Percentiles rank a stretch among this genome's conserved stretches.
Evolutionary conservation across 2,113 vertebrate species (phyloP).

Genomic region (Alexandromys fortis): DNA sequence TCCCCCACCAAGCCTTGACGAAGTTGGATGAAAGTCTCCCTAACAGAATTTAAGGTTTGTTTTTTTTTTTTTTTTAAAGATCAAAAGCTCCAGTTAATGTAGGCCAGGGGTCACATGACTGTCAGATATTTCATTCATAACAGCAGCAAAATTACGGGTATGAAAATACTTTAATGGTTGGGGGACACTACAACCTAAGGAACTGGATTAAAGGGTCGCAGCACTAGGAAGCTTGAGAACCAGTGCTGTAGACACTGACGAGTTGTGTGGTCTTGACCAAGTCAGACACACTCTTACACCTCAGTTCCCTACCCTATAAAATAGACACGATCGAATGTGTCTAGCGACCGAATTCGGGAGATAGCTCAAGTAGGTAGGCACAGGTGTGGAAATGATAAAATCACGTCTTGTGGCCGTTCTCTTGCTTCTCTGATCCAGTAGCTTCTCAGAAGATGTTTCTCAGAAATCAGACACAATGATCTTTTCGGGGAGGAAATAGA

Average conservation of each 20-base stretch:
- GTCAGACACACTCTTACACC: background rate
- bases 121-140: background rate
- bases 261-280: background rate
- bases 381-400: background rate
- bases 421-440: background rate
- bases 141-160: background rate
- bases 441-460: constrained; percentile 13
- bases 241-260: background rate
- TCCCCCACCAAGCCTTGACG: background rate
- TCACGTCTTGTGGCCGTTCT: background rate
- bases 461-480: background rate
- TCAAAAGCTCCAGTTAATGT: background rate
- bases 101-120: background rate
- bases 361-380: background rate
- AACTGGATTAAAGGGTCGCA: background rate
- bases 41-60: background rate
- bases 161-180: background rate
- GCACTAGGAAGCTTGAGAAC: background rate
- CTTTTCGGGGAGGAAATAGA: background rate
- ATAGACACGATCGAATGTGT: background rate
- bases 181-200: background rate
- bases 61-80: background rate
- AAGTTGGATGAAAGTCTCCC: constrained; percentile 2
- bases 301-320: constrained; percentile 35
- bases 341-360: background rate